These are phyloP conservation scores for Polylopha cassiicola DNA, from an alignment of 2,888 invertebrate genomes.

Conservation along the genomic window DNA sequence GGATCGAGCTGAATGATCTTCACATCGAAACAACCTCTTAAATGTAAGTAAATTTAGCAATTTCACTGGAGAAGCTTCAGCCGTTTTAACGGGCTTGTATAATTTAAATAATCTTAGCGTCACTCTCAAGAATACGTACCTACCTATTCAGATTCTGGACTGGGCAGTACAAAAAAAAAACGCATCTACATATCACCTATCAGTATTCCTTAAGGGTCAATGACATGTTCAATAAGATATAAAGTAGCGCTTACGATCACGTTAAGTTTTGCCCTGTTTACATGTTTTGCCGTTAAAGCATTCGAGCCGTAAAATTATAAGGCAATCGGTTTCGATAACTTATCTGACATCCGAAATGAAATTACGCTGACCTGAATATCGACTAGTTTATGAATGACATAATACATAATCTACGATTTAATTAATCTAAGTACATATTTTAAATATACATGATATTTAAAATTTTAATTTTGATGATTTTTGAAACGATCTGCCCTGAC, in stretches of 20 bases:
- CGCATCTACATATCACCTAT: no score
- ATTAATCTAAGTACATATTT: no score
- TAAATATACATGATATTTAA: no score
- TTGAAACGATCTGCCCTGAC: no score
- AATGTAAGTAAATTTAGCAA: slow-evolving; percentile 54
- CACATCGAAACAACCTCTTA: slow-evolving; percentile 58
- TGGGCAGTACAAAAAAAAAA: no score
- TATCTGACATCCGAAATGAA: slow-evolving; percentile 41
- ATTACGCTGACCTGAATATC: slow-evolving; percentile 46
- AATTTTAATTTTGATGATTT: no score
- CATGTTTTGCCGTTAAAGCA: slow-evolving; percentile 10
- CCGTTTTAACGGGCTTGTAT: no score
- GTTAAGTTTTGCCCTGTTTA: slow-evolving; percentile 8
- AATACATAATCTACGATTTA: no score
- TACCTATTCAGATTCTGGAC: no score
- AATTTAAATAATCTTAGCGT: no score
- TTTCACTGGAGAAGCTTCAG: no score
- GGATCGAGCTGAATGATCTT: slow-evolving; percentile 65
- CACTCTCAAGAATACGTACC: no score
- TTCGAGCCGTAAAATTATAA: slow-evolving; percentile 11
- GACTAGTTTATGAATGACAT: slow-evolving; percentile 31
- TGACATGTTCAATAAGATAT: slow-evolving; percentile 5
- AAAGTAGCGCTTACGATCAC: slow-evolving; percentile 4
- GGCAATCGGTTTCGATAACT: slow-evolving; percentile 32
- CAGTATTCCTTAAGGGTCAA: slow-evolving; percentile 4